Evolutionary conservation across 2,888 invertebrate species (phyloP), one percentile per base, ranked within the genome.

Genomic region (Bombylius major): DNA sequence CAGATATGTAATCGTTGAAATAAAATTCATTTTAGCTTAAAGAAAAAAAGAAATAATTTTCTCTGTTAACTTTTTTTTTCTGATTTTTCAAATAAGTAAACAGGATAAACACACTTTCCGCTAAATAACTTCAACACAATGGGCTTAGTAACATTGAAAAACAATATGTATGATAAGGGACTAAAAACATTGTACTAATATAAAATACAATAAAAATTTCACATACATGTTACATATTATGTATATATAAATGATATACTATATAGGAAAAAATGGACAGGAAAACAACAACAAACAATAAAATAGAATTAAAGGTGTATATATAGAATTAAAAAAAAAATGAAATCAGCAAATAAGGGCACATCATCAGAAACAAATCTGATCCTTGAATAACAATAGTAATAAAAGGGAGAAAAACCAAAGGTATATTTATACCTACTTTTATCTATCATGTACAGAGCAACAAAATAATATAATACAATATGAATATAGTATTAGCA

Each of bases 351-450:
- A 52, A 52, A 36, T 53, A 48, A 53, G 56, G 56, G 45, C 46
- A 50, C 44, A 52, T 51, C 51, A 54, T 50, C 56, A 59, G 57
- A 57, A 59, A 59, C 57, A 59, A 57, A 59, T 59, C 59, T 59
- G 59, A 59, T 59, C 59, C 57, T 59, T 51, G 56, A 56, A 57
- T 53, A 57, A 57, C 53, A 57, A 59, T 47, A 55, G 55, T 14
- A 45, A 45, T 34, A 23, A 33, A 32, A 45, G 14, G n/a, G 31
- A 55, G 47, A 50, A 46, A 55, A 42, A 44, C 45, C 39, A 23
- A 50, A 55, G 54, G 54, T 47, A 50, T 34, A 47, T 12, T 9
- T 23, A 45, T 23, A 23, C 23, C 23, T 23, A 23, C 23, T 23
- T 23, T 23, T 23, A 23, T 23, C 23, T 23, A 23, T 23, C 23